Evolutionary conservation across 2,888 invertebrate species (phyloP).

Genomic region (Metopia argyrocephala): DNA sequence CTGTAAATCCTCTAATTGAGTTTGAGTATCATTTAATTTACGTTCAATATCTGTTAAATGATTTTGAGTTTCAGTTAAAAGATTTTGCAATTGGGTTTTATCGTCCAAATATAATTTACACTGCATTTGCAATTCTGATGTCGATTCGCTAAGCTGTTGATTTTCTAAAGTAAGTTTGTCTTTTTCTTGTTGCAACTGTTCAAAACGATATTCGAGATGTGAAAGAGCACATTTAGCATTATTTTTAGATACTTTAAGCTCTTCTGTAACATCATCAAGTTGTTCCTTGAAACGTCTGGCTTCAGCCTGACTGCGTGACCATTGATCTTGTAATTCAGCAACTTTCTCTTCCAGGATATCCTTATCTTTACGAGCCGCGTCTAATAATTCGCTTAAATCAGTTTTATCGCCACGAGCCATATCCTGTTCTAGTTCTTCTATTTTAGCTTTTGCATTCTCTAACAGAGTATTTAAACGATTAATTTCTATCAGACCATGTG

Average conservation of each 20-base stretch:
- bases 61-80: slow-evolving; percentile 86
- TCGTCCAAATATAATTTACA: slow-evolving; percentile 78
- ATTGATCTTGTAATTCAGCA: slow-evolving; percentile 84
- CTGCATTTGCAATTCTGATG: slow-evolving; percentile 83
- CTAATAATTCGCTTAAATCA: slow-evolving; percentile 85
- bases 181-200: slow-evolving; percentile 87
- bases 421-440: slow-evolving; percentile 85
- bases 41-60: slow-evolving; percentile 86
- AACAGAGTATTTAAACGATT: slow-evolving; percentile 87
- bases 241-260: slow-evolving; percentile 88
- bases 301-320: slow-evolving; percentile 85
- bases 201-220: slow-evolving; percentile 89
- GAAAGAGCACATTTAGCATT: slow-evolving; percentile 92
- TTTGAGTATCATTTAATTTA: slow-evolving; percentile 84
- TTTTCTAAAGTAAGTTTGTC: slow-evolving; percentile 84
- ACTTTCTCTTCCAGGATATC: slow-evolving; percentile 85
- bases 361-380: slow-evolving; percentile 85
- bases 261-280: slow-evolving; percentile 84
- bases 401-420: slow-evolving; percentile 84
- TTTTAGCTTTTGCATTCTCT: slow-evolving; percentile 91
- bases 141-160: slow-evolving; percentile 86
- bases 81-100: slow-evolving; percentile 76
- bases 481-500: slow-evolving; percentile 88
- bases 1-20: slow-evolving; percentile 83
- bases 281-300: slow-evolving; percentile 84